Conservation (phyloP, 2,888 invertebrate species). For the Drosophila robusta region DNA sequence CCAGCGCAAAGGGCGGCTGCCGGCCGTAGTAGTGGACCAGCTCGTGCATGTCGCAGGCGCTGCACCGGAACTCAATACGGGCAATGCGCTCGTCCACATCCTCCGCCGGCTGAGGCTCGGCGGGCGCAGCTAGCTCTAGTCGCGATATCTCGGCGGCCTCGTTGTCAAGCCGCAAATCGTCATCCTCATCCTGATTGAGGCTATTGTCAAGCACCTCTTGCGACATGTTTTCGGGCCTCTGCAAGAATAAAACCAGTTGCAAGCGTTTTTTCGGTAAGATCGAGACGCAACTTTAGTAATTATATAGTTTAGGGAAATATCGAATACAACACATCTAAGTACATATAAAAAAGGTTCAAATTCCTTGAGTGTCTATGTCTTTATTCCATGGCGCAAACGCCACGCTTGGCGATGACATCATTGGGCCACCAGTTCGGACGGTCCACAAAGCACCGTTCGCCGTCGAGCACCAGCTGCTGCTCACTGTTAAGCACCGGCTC, state of each 20-base stretch:
- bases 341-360: conserved; percentile 13
- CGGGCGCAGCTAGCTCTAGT: conserved; percentile 49
- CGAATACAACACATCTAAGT: conserved; percentile 1
- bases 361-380: not conserved
- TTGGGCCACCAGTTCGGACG: conserved; percentile 94
- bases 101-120: conserved; percentile 5
- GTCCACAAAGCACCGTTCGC: conserved; percentile 86
- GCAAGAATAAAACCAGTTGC: conserved; percentile 20
- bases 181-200: conserved; percentile 33
- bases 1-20: conserved; percentile 90
- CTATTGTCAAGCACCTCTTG: conserved; percentile 3
- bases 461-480: conserved; percentile 87
- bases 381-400: conserved; percentile 65
- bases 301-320: not conserved
- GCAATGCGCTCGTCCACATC: conserved; percentile 79
- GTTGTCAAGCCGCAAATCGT: conserved; percentile 54
- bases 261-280: not conserved
- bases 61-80: conserved; percentile 86
- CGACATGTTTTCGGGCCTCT: conserved; percentile 30
- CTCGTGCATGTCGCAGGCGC: conserved; percentile 88
- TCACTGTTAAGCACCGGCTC: conserved; percentile 88
- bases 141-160: conserved; percentile 78
- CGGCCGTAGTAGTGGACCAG: conserved; percentile 91
- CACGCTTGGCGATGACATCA: conserved; percentile 57
- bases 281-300: conserved; percentile 10